These are phyloP conservation scores for Cinclus mexicanus DNA, from an alignment of 2,113 vertebrate genomes.

Conservation along the genomic window DNA sequence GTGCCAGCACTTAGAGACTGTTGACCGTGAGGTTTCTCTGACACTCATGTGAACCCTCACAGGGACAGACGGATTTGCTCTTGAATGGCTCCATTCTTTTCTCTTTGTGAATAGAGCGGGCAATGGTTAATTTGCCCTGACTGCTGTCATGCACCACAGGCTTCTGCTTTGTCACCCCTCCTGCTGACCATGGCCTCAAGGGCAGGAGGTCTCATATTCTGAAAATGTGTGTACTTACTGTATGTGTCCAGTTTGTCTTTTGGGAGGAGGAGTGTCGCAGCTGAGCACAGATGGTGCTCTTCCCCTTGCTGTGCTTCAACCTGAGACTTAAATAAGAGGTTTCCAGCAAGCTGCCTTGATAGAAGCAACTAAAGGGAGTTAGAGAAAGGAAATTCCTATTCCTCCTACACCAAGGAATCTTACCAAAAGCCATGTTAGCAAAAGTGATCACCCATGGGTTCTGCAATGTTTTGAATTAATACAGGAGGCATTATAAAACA, in stretches of 20 bases:
- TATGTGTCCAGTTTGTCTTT: background rate
- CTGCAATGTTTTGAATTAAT: background rate
- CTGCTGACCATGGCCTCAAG: conserved; percentile 32
- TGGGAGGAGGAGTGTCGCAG: background rate
- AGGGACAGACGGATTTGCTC: conserved; percentile 51
- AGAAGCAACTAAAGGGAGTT: background rate
- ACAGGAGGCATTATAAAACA: background rate
- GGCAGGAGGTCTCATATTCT: conserved; percentile 18
- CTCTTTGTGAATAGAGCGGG: background rate
- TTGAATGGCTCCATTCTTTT: conserved; percentile 56
- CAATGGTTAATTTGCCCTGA: conserved; percentile 50
- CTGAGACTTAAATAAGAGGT: background rate
- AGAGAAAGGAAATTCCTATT: background rate
- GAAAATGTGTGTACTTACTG: background rate
- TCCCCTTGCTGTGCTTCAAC: background rate
- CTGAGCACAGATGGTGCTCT: rapidly evolving
- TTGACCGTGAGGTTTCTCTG: conserved; percentile 51
- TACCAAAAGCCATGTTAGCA: background rate
- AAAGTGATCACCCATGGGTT: background rate
- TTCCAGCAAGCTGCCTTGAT: background rate
- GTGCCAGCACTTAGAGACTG: conserved; percentile 10
- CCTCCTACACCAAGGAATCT: background rate
- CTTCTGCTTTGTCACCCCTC: conserved; percentile 36
- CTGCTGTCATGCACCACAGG: conserved; percentile 29
- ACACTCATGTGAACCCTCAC: conserved; percentile 35